Base-by-base conservation (phyloP, 1,140 invertebrate genomes). In the Campodea augens region DNA sequence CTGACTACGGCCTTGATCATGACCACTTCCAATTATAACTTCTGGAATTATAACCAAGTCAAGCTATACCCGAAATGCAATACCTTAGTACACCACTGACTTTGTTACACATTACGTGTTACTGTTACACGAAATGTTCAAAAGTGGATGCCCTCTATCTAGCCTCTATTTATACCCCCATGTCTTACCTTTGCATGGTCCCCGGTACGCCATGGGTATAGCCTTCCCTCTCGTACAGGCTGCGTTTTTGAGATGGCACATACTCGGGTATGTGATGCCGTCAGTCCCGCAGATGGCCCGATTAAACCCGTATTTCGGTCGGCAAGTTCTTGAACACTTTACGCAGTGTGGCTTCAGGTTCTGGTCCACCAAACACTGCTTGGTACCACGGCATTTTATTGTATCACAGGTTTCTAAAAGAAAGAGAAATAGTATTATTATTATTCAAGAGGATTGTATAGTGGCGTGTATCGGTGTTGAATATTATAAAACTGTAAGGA, bases 351-450 rank as follows among this genome's bases (percentile, higher is more conserved):
- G 78, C 48, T 71, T 78, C 59, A 79, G 66, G 62, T 86, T 82
- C 57, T 86, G 81, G 66, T 90, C 86, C 58, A 88, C 66, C 22
- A 88, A 68, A 63, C 88, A 91, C 44, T 76, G 75, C 55, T 82
- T 76, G 23, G 78, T 81, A 53, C 77, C 75, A 25, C 79, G 71
- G 62, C 87, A 92, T 7, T 70, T 72, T 39, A 88, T 76, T 50
- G 73, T 73, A 52, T 75, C 76, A 65, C 82, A 86, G 48, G 75
- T 81, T 59, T 74, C 81, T 73, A 69, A 58, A 57, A 60, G n/a
- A n/a, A n/a, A n/a, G n/a, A 32, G n/a, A 32, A 10, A 32, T 32
- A 32, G 10, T 32, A 10, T 32, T 32, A n/a, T 32, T 32, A 32
- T n/a, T n/a, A n/a, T n/a, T n/a, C n/a, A n/a, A n/a, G n/a, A n/a